These are phyloP conservation scores for Danio kyathit DNA, from an alignment of 2,797 vertebrate species.

Conservation along the genomic window DNA sequence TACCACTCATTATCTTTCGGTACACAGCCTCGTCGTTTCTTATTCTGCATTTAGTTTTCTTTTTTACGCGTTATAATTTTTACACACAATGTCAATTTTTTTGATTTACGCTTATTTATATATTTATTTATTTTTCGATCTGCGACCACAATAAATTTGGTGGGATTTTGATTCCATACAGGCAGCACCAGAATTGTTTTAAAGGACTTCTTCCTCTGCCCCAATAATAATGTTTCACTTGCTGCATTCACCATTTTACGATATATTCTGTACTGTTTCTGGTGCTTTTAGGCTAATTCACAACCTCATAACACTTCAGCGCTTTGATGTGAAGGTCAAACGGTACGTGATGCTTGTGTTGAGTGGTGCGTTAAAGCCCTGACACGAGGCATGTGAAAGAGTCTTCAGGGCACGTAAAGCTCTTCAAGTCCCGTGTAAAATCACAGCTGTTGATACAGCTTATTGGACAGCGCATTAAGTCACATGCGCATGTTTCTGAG, in stretches of 20 bases:
- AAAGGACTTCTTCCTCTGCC: background rate
- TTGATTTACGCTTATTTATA: no score
- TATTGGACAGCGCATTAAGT: constrained; percentile 4
- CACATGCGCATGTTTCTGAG: background rate
- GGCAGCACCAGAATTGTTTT: no score
- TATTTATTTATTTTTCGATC: background rate
- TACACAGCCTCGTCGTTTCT: no score
- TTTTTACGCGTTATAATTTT: no score
- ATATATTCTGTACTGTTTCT: background rate
- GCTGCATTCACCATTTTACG: background rate
- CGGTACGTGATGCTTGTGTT: constrained; percentile 18
- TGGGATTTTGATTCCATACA: no score
- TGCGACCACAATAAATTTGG: no score
- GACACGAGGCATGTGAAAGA: constrained; percentile 20
- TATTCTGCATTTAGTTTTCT: no score
- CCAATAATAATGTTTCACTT: background rate
- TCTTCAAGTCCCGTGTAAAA: constrained; percentile 13
- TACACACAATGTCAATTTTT: no score
- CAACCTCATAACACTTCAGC: background rate
- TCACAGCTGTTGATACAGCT: constrained; percentile 15
- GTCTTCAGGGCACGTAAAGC: constrained; percentile 7
- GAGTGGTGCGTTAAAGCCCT: constrained; percentile 13
- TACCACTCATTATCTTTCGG: no score
- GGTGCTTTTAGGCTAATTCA: background rate
- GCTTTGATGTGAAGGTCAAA: constrained; percentile 17